phyloP scores from a whole-genome alignment of 2,888 invertebrate genomes.

The Zootermopsis nevadensis region DNA sequence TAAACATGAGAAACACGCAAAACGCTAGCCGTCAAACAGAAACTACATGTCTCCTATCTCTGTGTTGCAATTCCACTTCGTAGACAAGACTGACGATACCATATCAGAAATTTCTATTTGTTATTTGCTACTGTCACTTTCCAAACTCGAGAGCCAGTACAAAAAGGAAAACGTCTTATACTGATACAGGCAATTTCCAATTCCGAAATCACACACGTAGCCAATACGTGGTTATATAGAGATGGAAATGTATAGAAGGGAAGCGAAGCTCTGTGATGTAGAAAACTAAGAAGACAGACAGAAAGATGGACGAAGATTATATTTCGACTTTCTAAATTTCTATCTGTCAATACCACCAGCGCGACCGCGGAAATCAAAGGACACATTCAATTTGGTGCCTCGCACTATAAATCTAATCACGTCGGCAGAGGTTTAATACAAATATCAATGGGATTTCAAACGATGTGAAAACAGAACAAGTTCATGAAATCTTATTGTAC shows the following conservation, averaged over 20 bases:
- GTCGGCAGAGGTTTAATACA: background rate
- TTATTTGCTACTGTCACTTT: constrained; percentile 17
- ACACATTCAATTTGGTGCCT: background rate
- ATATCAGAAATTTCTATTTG: constrained; percentile 29
- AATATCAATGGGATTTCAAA: background rate
- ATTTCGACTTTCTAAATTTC: background rate
- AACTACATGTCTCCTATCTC: background rate
- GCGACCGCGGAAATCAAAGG: background rate
- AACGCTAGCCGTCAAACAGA: background rate
- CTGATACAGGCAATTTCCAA: constrained; percentile 25
- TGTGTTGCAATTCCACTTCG: background rate
- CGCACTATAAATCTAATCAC: background rate
- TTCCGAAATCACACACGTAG: constrained; percentile 36
- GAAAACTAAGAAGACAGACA: background rate
- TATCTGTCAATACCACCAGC: background rate
- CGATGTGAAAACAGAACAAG: no score
- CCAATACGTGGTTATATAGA: constrained; percentile 6
- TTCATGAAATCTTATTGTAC: no score
- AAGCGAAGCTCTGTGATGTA: background rate
- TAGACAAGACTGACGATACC: background rate
- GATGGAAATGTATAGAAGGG: background rate
- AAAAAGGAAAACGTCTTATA: background rate
- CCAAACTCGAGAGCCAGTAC: background rate
- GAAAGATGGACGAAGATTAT: background rate
- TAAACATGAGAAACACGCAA: constrained; percentile 32